phyloP scores from a whole-genome alignment of 2,888 invertebrate genomes.

The Tridacna crocea region DNA sequence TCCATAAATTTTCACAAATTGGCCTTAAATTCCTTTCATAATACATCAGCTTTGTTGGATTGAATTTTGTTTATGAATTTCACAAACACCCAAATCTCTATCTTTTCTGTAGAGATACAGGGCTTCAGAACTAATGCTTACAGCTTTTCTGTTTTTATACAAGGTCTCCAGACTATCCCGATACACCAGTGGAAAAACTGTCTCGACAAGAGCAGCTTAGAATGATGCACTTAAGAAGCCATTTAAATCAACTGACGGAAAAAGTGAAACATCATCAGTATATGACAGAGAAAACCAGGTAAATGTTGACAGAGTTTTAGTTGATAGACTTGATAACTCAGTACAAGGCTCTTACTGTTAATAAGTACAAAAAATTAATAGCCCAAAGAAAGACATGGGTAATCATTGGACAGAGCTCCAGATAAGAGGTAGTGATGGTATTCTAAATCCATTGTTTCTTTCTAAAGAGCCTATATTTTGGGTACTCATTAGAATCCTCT shows the following conservation, averaged over 20 bases:
- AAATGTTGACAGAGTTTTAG: background rate
- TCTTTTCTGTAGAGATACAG: no score
- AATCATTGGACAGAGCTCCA: background rate
- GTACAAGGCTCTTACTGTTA: no score
- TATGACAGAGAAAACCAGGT: slow-evolving; percentile 80
- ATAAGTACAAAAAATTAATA: no score
- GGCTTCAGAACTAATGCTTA: no score
- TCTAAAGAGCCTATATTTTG: background rate
- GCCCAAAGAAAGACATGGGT: no score
- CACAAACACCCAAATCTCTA: no score
- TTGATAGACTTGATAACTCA: background rate
- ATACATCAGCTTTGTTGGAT: no score
- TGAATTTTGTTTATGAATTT: no score
- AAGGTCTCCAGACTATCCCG: slow-evolving; percentile 68
- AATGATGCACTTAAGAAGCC: slow-evolving; percentile 81
- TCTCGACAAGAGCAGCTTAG: slow-evolving; percentile 79
- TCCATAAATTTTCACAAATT: no score
- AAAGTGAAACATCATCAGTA: slow-evolving; percentile 79
- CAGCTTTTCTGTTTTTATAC: background rate
- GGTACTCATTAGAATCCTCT: no score
- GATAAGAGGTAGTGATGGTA: background rate
- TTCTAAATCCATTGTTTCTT: background rate
- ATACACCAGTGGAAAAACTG: slow-evolving; percentile 70
- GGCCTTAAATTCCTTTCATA: no score
- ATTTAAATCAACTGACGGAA: slow-evolving; percentile 79